These are phyloP conservation scores for Trissolcus japonicus DNA, from an alignment of 2,888 invertebrate species.

Conservation along the genomic window DNA sequence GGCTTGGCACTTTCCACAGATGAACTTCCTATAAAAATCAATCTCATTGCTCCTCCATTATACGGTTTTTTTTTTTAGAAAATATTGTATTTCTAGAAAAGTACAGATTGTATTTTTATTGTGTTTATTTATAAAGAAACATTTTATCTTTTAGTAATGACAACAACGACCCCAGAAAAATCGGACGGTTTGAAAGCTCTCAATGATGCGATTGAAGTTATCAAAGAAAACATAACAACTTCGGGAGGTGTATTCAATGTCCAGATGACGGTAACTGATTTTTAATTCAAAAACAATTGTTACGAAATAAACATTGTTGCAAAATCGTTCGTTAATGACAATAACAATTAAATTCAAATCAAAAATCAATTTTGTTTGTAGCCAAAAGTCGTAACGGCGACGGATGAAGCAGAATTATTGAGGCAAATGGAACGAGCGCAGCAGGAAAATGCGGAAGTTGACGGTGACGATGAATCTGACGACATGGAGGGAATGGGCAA, in stretches of 20 bases:
- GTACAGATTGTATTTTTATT: too few relatives aligned
- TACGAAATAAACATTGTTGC: too few relatives aligned
- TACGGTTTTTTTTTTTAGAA: slow-evolving; percentile 81
- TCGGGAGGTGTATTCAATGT: slow-evolving; percentile 38
- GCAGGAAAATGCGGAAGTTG: slow-evolving; percentile 95
- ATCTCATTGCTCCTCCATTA: slow-evolving; percentile 97
- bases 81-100: too few relatives aligned
- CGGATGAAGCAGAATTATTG: slow-evolving; percentile 96
- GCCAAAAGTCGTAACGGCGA: slow-evolving; percentile 91
- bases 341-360: background rate
- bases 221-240: slow-evolving; percentile 85
- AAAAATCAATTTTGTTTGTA: slow-evolving; percentile 5
- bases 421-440: slow-evolving; percentile 96
- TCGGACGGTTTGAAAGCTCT: slow-evolving; percentile 93
- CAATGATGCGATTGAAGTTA: slow-evolving; percentile 91
- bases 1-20: slow-evolving; percentile 94
- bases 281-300: background rate
- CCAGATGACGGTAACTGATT: slow-evolving; percentile 35
- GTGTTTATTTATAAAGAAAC: too few relatives aligned
- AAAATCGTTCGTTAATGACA: background rate
- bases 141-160: too few relatives aligned
- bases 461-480: slow-evolving; percentile 91
- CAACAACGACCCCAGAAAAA: slow-evolving; percentile 98
- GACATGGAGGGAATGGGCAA: slow-evolving; percentile 82
- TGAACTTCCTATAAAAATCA: slow-evolving; percentile 97